Conservation (phyloP, 2,797 vertebrate genomes). For the Helarctos malayanus region DNA sequence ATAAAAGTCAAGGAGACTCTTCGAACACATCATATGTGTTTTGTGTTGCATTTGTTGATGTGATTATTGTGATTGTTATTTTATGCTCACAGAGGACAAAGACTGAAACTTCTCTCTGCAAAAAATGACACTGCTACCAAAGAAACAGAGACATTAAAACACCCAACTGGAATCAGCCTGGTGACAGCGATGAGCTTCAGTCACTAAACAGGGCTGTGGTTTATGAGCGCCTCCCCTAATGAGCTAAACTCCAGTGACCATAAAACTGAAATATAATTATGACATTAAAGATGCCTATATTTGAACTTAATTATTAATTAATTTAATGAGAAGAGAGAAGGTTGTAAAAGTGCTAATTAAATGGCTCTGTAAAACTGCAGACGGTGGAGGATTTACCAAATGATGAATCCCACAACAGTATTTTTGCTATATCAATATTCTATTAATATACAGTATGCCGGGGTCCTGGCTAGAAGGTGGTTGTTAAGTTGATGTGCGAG, state of each 20-base stretch:
- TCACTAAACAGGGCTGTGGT: conserved; percentile 87
- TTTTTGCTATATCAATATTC: conserved; percentile 97
- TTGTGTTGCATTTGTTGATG: background rate
- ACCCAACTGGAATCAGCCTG: conserved; percentile 66
- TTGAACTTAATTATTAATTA: conserved; percentile 96
- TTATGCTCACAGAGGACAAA: conserved; percentile 72
- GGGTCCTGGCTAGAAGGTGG: conserved; percentile 92
- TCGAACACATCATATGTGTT: background rate
- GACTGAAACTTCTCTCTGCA: conserved; percentile 19
- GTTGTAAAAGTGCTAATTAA: conserved; percentile 96
- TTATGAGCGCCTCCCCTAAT: conserved; percentile 91
- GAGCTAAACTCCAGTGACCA: conserved; percentile 93
- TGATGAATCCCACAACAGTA: conserved; percentile 91
- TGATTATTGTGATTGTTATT: background rate
- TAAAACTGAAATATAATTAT: conserved; percentile 96
- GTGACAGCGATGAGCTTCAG: conserved; percentile 78
- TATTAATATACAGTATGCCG: conserved; percentile 96
- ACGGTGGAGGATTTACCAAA: conserved; percentile 92
- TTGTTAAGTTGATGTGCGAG: conserved; percentile 92
- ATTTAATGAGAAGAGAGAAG: conserved; percentile 94
- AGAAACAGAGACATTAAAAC: conserved; percentile 81
- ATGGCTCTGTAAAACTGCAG: conserved; percentile 92
- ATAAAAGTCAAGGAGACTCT: background rate
- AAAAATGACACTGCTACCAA: background rate
- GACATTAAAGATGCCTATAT: conserved; percentile 95